phyloP scores from a whole-genome alignment of 2,888 invertebrate species.

The Drosophila imparisetae region DNA sequence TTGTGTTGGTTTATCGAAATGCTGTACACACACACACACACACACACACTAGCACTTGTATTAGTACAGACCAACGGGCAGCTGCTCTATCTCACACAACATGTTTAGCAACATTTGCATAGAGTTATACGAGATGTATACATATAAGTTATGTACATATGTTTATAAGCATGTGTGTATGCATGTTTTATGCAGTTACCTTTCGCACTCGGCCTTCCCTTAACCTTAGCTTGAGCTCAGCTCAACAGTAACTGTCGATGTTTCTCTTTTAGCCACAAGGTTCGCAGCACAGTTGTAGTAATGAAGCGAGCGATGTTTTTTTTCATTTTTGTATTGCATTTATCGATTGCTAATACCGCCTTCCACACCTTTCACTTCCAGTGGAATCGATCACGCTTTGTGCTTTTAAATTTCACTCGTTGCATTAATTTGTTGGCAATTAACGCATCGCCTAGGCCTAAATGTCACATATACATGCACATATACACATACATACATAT shows the following conservation, averaged over 20 bases:
- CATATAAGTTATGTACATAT: background rate
- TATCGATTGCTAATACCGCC: slow-evolving; percentile 19
- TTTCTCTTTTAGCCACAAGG: slow-evolving; percentile 43
- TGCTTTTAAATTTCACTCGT: slow-evolving; percentile 19
- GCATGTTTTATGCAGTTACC: slow-evolving; percentile 16
- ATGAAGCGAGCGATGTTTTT: slow-evolving; percentile 5
- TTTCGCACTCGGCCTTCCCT: slow-evolving; percentile 60
- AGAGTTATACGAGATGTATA: slow-evolving; percentile 17
- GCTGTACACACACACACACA: slow-evolving; percentile 5
- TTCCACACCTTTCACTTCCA: slow-evolving; percentile 8
- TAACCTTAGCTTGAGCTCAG: slow-evolving; percentile 54
- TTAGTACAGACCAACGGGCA: slow-evolving; percentile 24
- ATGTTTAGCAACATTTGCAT: slow-evolving; percentile 63
- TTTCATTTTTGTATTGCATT: background rate
- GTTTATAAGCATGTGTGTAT: background rate
- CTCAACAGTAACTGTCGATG: slow-evolving; percentile 44
- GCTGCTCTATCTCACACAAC: slow-evolving; percentile 44
- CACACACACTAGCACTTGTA: slow-evolving; percentile 27
- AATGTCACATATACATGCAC: slow-evolving; percentile 26
- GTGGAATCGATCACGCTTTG: slow-evolving; percentile 12
- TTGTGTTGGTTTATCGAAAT: slow-evolving; percentile 32
- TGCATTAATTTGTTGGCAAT: slow-evolving; percentile 54
- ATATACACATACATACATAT: background rate
- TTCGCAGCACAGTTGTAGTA: slow-evolving; percentile 31
- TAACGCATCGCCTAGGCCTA: slow-evolving; percentile 42